These are phyloP conservation scores for Harpegnathos saltator DNA, from an alignment of 1,140 invertebrate species.

Conservation along the genomic window DNA sequence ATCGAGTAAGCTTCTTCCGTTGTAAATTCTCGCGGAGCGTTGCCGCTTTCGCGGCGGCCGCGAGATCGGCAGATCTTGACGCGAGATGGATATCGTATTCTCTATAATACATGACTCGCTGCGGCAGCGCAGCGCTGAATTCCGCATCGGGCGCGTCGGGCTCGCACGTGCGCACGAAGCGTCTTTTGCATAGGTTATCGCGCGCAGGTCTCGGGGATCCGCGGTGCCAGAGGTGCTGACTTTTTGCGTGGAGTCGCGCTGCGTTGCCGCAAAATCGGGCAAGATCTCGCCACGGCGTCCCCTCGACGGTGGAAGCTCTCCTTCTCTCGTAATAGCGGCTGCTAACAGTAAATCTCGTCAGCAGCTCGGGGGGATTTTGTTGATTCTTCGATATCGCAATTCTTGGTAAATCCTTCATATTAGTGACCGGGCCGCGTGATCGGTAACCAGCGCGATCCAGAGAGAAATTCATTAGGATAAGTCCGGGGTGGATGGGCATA, in stretches of 20 bases:
- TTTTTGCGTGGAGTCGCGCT: constrained; percentile 38
- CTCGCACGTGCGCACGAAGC: constrained; percentile 56
- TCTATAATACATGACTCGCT: constrained; percentile 73
- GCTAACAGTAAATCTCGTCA: neutral
- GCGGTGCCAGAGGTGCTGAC: constrained; percentile 16
- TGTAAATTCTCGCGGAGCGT: constrained; percentile 29
- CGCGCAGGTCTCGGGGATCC: constrained; percentile 55
- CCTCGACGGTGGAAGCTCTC: no score
- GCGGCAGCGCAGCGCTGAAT: constrained; percentile 68
- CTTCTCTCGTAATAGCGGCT: neutral
- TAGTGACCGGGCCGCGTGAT: neutral
- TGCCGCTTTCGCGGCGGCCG: constrained; percentile 45
- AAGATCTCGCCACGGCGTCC: neutral
- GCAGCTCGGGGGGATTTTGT: neutral
- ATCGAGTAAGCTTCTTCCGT: no score
- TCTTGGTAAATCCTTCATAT: neutral
- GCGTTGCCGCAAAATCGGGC: neutral
- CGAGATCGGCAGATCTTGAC: constrained; percentile 68
- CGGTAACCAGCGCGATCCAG: neutral
- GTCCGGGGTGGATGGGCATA: no score
- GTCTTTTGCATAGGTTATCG: constrained; percentile 74
- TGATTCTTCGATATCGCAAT: neutral
- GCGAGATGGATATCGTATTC: constrained; percentile 74
- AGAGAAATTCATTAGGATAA: constrained; percentile 20
- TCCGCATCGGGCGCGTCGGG: constrained; percentile 52